A percentile compares a stretch with the other conserved stretches of the same genome.
These are phyloP conservation scores for Orthosia cruda DNA, from an alignment of 2,888 invertebrate genomes.

Conservation along the genomic window DNA sequence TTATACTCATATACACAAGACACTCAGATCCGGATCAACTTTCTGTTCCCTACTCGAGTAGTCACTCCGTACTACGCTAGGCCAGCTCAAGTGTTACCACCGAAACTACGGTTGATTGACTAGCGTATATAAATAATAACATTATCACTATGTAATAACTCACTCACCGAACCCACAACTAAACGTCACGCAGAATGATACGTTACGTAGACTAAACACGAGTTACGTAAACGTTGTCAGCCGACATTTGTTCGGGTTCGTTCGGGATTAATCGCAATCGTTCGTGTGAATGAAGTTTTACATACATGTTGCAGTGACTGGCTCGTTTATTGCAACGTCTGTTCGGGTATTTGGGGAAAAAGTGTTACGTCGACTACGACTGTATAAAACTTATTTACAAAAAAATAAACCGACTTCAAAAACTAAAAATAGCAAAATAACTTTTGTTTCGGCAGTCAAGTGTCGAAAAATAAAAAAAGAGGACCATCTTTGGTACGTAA, in stretches of 20 bases:
- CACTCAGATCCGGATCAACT: no score
- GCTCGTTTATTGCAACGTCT: not conserved
- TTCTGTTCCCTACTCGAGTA: no score
- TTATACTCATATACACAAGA: no score
- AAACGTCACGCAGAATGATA: constrained; percentile 2
- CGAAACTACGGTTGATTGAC: no score
- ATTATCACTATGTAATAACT: not conserved
- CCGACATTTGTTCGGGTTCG: constrained; percentile 16
- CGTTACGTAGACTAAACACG: constrained; percentile 28
- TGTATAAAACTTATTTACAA: not conserved
- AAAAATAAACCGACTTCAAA: no score
- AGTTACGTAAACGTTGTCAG: constrained; percentile 39
- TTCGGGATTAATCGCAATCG: constrained; percentile 2
- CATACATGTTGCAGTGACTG: constrained; percentile 1
- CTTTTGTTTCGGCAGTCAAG: no score
- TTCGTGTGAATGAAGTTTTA: constrained; percentile 7
- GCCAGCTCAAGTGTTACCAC: no score
- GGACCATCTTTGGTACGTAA: no score
- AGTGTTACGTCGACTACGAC: not conserved
- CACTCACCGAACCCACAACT: not conserved
- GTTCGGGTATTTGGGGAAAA: not conserved
- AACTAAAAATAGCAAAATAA: no score
- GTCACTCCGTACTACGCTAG: no score
- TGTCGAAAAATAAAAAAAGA: no score
- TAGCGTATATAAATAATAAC: not conserved